phyloP scores from a whole-genome alignment of 2,797 vertebrate species.

The Clarias fuscus region DNA sequence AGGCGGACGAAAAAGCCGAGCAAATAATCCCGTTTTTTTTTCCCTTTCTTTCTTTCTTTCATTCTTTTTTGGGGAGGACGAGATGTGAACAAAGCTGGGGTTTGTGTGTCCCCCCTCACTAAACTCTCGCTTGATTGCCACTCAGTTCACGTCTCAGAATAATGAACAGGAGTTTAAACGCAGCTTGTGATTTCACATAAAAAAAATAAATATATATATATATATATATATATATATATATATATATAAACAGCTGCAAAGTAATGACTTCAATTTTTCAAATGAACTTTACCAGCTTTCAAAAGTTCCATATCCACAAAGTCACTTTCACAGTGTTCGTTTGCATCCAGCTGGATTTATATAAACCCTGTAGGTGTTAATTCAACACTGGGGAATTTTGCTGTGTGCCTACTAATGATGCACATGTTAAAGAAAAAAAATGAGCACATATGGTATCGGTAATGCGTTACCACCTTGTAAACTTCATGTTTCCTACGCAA shows the following conservation, averaged over 20 bases:
- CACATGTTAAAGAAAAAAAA: slow-evolving; percentile 28
- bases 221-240: no score
- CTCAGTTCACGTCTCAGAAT: slow-evolving; percentile 61
- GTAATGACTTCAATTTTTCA: slow-evolving; percentile 16
- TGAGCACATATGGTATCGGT: slow-evolving; percentile 19
- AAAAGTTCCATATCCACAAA: slow-evolving; percentile 18
- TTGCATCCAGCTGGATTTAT: slow-evolving; percentile 36
- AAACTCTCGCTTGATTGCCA: slow-evolving; percentile 61
- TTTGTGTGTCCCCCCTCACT: slow-evolving; percentile 59
- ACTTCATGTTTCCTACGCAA: slow-evolving; percentile 11
- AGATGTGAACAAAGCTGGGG: slow-evolving; percentile 69
- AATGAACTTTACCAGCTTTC: not conserved
- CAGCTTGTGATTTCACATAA: slow-evolving; percentile 53
- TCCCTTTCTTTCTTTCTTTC: slow-evolving; percentile 43
- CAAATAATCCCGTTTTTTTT: slow-evolving; percentile 70
- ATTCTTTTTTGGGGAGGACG: slow-evolving; percentile 56
- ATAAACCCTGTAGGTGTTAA: slow-evolving; percentile 32
- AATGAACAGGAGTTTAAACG: slow-evolving; percentile 60
- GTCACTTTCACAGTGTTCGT: slow-evolving; percentile 20
- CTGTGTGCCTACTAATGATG: slow-evolving; percentile 36
- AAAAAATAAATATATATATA: slow-evolving; percentile 13
- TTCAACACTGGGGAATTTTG: slow-evolving; percentile 29
- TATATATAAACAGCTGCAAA: slow-evolving; percentile 35
- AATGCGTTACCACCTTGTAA: slow-evolving; percentile 39
- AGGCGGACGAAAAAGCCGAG: slow-evolving; percentile 73